Evolutionary conservation across 2,797 vertebrate genomes (phyloP).

Genomic region (Leontocebus nigricollis): DNA sequence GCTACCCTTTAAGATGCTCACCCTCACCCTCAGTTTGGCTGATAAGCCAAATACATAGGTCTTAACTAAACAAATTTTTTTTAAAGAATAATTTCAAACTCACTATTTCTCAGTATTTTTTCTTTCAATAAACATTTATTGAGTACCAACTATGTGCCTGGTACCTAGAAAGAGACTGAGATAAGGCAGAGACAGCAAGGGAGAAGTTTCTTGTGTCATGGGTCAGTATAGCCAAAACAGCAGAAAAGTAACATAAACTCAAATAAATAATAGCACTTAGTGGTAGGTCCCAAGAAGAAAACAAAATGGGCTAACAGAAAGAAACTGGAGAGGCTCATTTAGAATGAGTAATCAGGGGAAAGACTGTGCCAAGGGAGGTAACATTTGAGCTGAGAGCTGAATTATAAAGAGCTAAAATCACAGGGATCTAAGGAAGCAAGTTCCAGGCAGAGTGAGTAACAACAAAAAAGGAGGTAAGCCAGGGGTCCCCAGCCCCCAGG

Average conservation of each 20-base stretch:
- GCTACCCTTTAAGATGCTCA: not conserved
- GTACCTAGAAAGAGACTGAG: too few relatives aligned
- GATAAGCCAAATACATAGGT: not conserved
- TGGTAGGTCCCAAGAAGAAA: not conserved
- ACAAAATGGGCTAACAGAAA: not conserved
- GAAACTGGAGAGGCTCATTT: not conserved
- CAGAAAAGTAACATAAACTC: not conserved
- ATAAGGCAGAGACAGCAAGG: not conserved
- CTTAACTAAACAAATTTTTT: too few relatives aligned
- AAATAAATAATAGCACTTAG: not conserved
- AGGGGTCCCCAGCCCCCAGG: not conserved
- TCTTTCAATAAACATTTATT: not conserved
- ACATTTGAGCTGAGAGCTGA: not conserved
- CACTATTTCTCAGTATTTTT: not conserved
- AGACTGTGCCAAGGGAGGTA: not conserved
- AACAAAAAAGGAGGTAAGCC: not conserved
- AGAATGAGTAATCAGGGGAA: not conserved
- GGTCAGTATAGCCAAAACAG: not conserved
- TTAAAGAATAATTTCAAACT: not conserved
- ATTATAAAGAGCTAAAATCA: not conserved
- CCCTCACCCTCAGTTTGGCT: not conserved
- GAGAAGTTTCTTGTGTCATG: not conserved
- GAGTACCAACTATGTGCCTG: not conserved
- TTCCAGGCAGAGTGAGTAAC: not conserved
- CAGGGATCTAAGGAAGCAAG: not conserved